Base-by-base conservation (phyloP, 2,113 vertebrate genomes). In the Solea senegalensis region DNA sequence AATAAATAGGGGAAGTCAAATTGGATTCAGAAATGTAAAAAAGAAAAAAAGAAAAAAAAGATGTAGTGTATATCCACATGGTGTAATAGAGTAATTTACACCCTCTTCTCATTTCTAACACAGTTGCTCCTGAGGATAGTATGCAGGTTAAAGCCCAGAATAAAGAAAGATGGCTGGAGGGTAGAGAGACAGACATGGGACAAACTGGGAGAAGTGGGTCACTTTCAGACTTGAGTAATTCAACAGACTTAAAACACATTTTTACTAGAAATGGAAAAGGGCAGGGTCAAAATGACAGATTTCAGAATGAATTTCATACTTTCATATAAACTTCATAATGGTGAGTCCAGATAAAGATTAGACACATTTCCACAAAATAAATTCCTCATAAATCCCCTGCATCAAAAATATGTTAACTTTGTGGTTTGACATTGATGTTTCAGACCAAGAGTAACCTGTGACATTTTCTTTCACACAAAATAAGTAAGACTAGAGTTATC, bases 131-230 rank as follows among this genome's bases (percentile, higher is more conserved):
- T 70, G 39, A 81, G 69, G 80, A 88, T 48, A 66, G 59, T 65
- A 76, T 83, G 77, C 81, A 83, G 87, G 82, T 85, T 87, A 80
- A 81, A 81, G 69, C 80, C 82, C 11, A 65, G 83, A 90, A 90
- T 88, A 78, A 90, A 88, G 76, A 51, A 70, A 71, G 60, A 73
- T 58, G 72, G 81, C 91, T 78, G 76, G 63, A 80, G 86, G 89
- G 83, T 82, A 58, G 79, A 86, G 71, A 80, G 63, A 61, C 79
- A 90, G 85, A 89, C 86, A 89, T 4, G 28, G 86, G 83, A 86
- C 90, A 87, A 89, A 90, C 83, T 86, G 80, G 85, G 89, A 90
- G 86, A 92, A 91, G 79, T 92, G 89, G 91, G 91, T 92, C 91
- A 92, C 91, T 90, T 92, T 91, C 86, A 89, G 68, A 86, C 78